Evolutionary conservation across 1,140 invertebrate species (phyloP).

Genomic region (Drosophila sucinea): DNA sequence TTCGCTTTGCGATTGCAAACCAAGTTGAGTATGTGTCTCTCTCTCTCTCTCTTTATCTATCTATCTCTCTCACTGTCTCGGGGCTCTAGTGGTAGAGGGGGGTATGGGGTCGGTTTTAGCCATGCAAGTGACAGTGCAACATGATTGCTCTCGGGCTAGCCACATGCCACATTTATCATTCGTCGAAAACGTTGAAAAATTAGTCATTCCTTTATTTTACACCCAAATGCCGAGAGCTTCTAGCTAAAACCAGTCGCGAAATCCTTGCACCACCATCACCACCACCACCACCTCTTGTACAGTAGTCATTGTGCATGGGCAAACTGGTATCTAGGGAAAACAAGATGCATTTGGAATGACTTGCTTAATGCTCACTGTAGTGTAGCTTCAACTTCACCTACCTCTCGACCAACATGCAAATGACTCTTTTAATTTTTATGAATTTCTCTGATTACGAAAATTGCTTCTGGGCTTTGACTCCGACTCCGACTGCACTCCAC

Average conservation of each 20-base stretch:
- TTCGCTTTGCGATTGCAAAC: slow-evolving; percentile 51
- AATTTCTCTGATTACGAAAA: slow-evolving; percentile 82
- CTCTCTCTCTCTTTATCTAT: not conserved
- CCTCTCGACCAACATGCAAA: slow-evolving; percentile 63
- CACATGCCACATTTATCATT: slow-evolving; percentile 82
- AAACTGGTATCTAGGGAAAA: not conserved
- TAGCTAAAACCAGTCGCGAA: slow-evolving; percentile 44
- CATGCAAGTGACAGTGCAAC: slow-evolving; percentile 77
- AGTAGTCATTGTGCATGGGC: not conserved
- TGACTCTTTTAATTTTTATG: slow-evolving; percentile 82
- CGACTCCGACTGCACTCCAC: slow-evolving; percentile 12
- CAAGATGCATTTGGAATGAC: not conserved
- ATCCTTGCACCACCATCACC: not conserved
- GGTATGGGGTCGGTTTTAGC: slow-evolving; percentile 18
- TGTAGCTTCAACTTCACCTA: not conserved
- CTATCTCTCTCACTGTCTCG: slow-evolving; percentile 6
- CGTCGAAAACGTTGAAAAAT: slow-evolving; percentile 81
- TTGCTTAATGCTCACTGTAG: slow-evolving; percentile 23
- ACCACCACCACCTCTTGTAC: not conserved
- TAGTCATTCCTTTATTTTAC: slow-evolving; percentile 82
- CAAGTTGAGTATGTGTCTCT: slow-evolving; percentile 29
- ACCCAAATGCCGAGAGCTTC: slow-evolving; percentile 77
- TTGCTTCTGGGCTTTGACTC: slow-evolving; percentile 78
- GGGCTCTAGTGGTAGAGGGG: not conserved
- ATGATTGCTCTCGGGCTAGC: slow-evolving; percentile 81